These are phyloP conservation scores for Erpornis zantholeuca DNA, from an alignment of 2,113 vertebrate species.

Conservation along the genomic window DNA sequence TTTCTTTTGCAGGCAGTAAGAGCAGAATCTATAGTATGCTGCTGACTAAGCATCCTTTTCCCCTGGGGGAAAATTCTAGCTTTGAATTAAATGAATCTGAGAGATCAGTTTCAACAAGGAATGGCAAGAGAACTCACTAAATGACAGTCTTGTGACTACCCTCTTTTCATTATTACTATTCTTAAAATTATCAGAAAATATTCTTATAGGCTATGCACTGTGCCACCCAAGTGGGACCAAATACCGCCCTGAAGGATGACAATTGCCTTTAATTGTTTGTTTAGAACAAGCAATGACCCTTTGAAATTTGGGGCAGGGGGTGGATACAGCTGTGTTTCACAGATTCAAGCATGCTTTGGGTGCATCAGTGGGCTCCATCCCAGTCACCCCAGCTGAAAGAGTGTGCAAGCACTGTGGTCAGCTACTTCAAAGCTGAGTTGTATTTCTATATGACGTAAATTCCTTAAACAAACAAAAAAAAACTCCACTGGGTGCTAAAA, in stretches of 20 bases:
- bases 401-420: background rate
- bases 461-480: background rate
- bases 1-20: background rate
- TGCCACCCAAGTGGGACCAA: background rate
- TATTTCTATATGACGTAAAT: background rate
- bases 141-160: background rate
- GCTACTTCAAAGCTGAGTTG: background rate
- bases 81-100: background rate
- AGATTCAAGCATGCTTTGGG: accelerated
- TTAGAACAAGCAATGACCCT: background rate
- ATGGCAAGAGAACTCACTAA: background rate
- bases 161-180: background rate
- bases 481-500: background rate
- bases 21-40: background rate
- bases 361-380: background rate
- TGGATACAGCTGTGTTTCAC: background rate
- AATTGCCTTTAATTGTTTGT: background rate
- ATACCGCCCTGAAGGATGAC: background rate
- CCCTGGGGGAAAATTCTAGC: background rate
- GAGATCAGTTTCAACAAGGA: background rate
- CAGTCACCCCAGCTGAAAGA: background rate
- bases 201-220: background rate
- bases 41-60: background rate
- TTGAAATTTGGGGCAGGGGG: background rate
- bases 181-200: background rate